Evolutionary conservation across 2,113 vertebrate species (phyloP).

Genomic region (Amphiprion percula): DNA sequence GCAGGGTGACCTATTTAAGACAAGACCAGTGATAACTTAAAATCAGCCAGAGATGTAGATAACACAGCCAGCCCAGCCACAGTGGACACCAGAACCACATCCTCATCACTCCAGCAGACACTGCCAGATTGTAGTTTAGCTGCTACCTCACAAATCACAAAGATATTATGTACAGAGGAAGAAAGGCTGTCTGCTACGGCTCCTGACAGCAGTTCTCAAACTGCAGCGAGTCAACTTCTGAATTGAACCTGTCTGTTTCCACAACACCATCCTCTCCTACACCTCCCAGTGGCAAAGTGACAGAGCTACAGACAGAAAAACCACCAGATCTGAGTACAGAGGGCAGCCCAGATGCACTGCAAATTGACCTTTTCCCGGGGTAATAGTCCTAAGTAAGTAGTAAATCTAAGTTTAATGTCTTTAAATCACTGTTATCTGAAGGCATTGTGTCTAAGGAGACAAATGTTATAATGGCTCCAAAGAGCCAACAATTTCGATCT

Average conservation of each 20-base stretch:
- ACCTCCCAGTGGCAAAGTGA: accelerated
- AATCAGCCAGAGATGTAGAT: neutral
- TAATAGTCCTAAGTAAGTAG: too few relatives aligned
- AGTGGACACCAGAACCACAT: neutral
- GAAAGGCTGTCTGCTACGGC: neutral
- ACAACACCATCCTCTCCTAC: neutral
- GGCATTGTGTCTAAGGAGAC: too few relatives aligned
- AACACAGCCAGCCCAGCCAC: neutral
- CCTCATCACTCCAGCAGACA: neutral
- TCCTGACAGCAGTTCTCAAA: neutral
- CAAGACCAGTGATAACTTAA: neutral
- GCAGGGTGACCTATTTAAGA: neutral
- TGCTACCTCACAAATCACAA: neutral
- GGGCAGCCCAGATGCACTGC: accelerated
- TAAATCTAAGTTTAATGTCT: too few relatives aligned
- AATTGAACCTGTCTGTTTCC: accelerated
- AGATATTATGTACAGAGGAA: neutral
- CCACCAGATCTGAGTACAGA: accelerated
- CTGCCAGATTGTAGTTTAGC: neutral
- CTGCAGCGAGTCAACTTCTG: neutral
- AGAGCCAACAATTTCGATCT: too few relatives aligned
- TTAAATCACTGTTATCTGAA: too few relatives aligned
- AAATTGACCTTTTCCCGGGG: too few relatives aligned
- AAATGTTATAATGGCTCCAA: too few relatives aligned
- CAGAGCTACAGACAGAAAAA: slow-evolving; percentile 8